Evolutionary conservation across 2,797 vertebrate genomes (phyloP), one percentile per base, ranked within the genome.

Genomic region (Parauchenoglanis ngamensis): DNA sequence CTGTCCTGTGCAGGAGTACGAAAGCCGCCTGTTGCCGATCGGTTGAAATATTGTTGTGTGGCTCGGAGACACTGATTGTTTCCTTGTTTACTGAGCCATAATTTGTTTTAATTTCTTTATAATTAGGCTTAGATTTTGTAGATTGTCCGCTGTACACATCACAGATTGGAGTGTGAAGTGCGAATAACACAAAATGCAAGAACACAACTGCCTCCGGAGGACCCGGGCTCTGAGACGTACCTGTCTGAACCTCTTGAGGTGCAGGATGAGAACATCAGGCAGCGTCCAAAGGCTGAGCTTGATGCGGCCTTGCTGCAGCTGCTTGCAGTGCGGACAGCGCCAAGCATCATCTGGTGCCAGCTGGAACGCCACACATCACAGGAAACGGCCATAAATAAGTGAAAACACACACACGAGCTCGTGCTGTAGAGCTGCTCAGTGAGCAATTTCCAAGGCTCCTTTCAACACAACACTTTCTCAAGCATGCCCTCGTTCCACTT

Each of bases 241-340:
- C 97, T 99, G 98, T 88, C 98, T 96, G 92, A 99, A 99, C 87
- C 98, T 95, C 94, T 99, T 99, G 76, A 99, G 96, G 89, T 99
- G 98, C 87, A 99, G 94, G 87, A 99, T 99, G 68, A 99, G 98
- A 89, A 99, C 97, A 81, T 99, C 98, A 0, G 98, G 98, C 86
- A 99, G 95, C 4, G 98, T 99, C 98, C 98, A 99, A 89, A 99
- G 95, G 94, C 98, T 99, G 89, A 99, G 95, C 25, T 99, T 99
- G 89, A 99, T 99, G 92, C 97, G 98, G n/a, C 98, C 98, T 91
- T 99, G 98, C 95, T 99, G 98, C 90, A 99, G 96, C 95, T 99
- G 98, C 93, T 99, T 99, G 92, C 98, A 99, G 94, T 99, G 98
- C 0, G 98, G 98, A 92, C 98, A 99, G 89, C 98, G 97, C 98